These are phyloP conservation scores for Danaus plexippus DNA, from an alignment of 1,140 invertebrate species.

Conservation along the genomic window DNA sequence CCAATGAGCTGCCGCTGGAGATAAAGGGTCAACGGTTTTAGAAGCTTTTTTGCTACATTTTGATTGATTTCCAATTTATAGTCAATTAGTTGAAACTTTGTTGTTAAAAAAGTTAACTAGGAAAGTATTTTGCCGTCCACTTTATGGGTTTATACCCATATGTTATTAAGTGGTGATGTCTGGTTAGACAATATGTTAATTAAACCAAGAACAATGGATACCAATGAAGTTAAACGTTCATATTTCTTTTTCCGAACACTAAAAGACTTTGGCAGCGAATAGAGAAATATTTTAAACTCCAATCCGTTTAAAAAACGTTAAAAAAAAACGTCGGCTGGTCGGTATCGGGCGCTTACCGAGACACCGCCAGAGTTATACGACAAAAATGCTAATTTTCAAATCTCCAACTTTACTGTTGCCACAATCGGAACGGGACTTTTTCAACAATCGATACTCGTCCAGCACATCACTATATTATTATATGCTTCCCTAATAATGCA, in stretches of 20 bases:
- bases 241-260: slow-evolving; percentile 32
- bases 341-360: slow-evolving; percentile 61
- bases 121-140: neutral
- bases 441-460: slow-evolving; percentile 39
- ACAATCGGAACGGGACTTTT: slow-evolving; percentile 45
- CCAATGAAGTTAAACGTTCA: slow-evolving; percentile 28
- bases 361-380: slow-evolving; percentile 68
- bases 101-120: neutral
- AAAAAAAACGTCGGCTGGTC: slow-evolving; percentile 45
- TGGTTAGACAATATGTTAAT: too few relatives aligned
- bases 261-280: slow-evolving; percentile 43
- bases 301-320: slow-evolving; percentile 52
- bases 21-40: slow-evolving; percentile 68
- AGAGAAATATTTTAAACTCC: slow-evolving; percentile 64
- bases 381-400: slow-evolving; percentile 71
- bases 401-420: slow-evolving; percentile 46
- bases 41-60: slow-evolving; percentile 50
- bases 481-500: slow-evolving; percentile 1
- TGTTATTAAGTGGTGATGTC: too few relatives aligned
- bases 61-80: slow-evolving; percentile 31
- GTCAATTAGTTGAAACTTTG: slow-evolving; percentile 11
- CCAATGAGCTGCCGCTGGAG: slow-evolving; percentile 55
- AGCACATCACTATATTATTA: slow-evolving; percentile 17
- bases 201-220: slow-evolving; percentile 12
- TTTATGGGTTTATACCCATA: too few relatives aligned